Conservation (phyloP, 2,888 invertebrate species). For the Patella caerulea region DNA sequence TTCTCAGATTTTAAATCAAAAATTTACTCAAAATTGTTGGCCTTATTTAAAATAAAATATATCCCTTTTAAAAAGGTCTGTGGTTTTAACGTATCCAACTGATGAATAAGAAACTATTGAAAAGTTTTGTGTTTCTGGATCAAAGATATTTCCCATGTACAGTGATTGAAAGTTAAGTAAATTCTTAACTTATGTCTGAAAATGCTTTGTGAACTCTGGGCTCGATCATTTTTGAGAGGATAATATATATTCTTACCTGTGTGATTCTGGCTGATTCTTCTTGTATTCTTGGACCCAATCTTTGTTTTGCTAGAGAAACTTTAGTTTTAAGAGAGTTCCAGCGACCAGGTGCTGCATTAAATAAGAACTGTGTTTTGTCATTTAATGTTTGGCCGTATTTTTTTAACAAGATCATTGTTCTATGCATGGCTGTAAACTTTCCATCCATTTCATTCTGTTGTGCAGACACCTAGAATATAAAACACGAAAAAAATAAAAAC, state of each 20-base stretch:
- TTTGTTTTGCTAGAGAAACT: conserved; percentile 70
- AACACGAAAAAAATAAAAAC: not conserved
- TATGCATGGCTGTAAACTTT: conserved; percentile 70
- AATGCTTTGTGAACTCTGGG: no score
- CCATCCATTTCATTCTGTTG: conserved; percentile 71
- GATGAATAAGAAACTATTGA: no score
- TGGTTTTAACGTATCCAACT: no score
- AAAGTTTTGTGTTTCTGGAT: no score
- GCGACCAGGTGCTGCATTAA: conserved; percentile 66
- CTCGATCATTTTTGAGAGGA: no score
- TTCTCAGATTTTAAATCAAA: no score
- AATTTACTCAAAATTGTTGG: no score
- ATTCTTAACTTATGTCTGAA: no score
- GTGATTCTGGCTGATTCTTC: conserved; percentile 69
- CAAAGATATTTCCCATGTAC: no score
- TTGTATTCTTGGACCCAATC: conserved; percentile 70
- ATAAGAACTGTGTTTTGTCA: conserved; percentile 64
- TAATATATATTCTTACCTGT: conserved; percentile 45
- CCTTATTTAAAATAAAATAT: no score
- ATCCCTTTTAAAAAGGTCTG: no score
- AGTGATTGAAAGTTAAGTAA: no score
- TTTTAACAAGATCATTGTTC: conserved; percentile 68
- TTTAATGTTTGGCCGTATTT: conserved; percentile 68
- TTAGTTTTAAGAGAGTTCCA: conserved; percentile 71
- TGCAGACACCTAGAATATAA: conserved; percentile 63